These are phyloP conservation scores for Lasioglossum lativentre DNA, from an alignment of 2,888 invertebrate genomes.

Conservation along the genomic window DNA sequence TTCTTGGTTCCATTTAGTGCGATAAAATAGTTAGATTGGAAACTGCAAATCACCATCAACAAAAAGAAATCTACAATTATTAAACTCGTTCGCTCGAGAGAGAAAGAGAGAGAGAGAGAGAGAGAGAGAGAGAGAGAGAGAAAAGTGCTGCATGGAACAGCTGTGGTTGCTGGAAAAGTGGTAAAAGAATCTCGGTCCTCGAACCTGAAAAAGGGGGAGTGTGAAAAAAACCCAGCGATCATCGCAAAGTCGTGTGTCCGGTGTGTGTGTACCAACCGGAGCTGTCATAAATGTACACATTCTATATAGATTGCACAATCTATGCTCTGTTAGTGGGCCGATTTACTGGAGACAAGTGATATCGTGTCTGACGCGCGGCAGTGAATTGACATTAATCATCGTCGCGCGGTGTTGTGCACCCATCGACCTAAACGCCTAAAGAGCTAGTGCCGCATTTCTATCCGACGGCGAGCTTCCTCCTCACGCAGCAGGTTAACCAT, in stretches of 20 bases:
- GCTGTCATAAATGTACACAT: conserved; percentile 74
- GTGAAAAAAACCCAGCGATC: conserved; percentile 50
- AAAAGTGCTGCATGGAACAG: conserved; percentile 43
- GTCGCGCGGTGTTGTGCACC: conserved; percentile 65
- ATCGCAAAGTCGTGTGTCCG: conserved; percentile 43
- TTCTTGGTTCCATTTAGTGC: conserved; percentile 39
- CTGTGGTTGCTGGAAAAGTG: conserved; percentile 42
- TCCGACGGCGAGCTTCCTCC: conserved; percentile 64
- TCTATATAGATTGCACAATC: conserved; percentile 74
- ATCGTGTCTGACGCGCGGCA: conserved; percentile 66
- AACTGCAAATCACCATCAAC: conserved; percentile 18
- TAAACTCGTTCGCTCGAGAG: not conserved
- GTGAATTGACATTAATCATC: conserved; percentile 73
- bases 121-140: too few species aligned
- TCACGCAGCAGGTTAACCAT: conserved; percentile 69
- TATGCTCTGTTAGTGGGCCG: conserved; percentile 73
- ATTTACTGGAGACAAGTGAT: conserved; percentile 71
- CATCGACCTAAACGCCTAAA: conserved; percentile 54
- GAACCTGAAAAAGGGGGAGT: conserved; percentile 41
- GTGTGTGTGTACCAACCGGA: conserved; percentile 59
- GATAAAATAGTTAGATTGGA: conserved; percentile 24
- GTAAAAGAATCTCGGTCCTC: conserved; percentile 20
- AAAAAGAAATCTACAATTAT: not conserved
- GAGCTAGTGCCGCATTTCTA: conserved; percentile 65
- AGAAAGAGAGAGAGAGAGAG: too few species aligned